Percentiles rank a stretch among this genome's conserved stretches.
Conservation (phyloP, 2,888 invertebrate genomes). For the Ophion costatus region DNA sequence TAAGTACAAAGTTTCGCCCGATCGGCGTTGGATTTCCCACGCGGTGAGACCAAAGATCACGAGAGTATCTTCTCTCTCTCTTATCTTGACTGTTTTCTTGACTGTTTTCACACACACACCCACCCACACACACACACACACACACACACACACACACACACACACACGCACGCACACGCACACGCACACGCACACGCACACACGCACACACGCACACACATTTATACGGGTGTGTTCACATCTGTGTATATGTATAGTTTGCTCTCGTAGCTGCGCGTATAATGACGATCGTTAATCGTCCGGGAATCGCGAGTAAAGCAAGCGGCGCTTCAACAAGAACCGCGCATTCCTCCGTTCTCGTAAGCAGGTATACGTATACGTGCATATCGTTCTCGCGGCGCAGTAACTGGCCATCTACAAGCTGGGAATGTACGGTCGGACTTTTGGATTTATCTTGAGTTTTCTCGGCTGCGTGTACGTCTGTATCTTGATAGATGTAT, state of each 20-base stretch:
- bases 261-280: conserved; percentile 53
- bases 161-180: too few relatives aligned
- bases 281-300: conserved; percentile 66
- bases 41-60: conserved; percentile 53
- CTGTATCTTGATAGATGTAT: conserved; percentile 3
- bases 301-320: conserved; percentile 51
- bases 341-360: conserved; percentile 59
- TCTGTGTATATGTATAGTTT: conserved; percentile 4
- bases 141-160: too few relatives aligned
- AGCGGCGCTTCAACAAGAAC: conserved; percentile 63
- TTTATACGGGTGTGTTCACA: neutral
- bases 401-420: conserved; percentile 49
- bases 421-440: conserved; percentile 21
- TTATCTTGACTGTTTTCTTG: too few relatives aligned
- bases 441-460: conserved; percentile 34
- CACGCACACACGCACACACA: too few relatives aligned
- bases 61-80: conserved; percentile 35
- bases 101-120: too few relatives aligned
- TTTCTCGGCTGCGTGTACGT: neutral
- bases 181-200: too few relatives aligned
- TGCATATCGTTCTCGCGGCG: conserved; percentile 11
- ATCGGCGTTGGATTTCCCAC: conserved; percentile 67
- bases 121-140: too few relatives aligned
- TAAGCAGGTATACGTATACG: neutral
- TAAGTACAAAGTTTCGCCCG: conserved; percentile 62